Evolutionary conservation across 2,888 invertebrate species (phyloP).

Genomic region (Rhopalosiphum nymphaeae): DNA sequence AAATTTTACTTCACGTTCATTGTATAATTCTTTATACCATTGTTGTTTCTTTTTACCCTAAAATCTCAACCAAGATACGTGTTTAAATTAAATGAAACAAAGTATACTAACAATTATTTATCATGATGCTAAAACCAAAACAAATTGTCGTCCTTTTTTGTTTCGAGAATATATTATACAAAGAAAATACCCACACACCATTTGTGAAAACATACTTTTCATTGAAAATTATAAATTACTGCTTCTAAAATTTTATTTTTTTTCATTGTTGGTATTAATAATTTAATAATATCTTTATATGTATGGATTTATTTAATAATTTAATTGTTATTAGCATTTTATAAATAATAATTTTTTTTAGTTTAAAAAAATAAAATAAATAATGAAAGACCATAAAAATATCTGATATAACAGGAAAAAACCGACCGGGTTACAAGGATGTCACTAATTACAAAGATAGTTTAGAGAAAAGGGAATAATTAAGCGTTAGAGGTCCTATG

Average conservation of each 20-base stretch:
- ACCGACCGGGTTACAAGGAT: neutral
- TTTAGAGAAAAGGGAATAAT: conserved; percentile 46
- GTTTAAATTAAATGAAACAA: conserved; percentile 53
- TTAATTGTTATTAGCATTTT: neutral
- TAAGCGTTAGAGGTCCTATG: conserved; percentile 49
- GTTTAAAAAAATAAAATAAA: neutral
- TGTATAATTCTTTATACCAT: conserved; percentile 39
- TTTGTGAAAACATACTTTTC: conserved; percentile 13
- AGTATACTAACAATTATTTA: conserved; percentile 53
- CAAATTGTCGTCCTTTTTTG: conserved; percentile 42
- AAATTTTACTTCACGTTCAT: conserved; percentile 4
- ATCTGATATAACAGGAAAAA: conserved; percentile 24
- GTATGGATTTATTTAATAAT: too few species aligned
- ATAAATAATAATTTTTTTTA: neutral
- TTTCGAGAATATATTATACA: conserved; percentile 2
- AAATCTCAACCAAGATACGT: conserved; percentile 35
- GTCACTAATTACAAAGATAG: conserved; percentile 55
- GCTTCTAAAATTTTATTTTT: neutral
- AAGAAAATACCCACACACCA: neutral
- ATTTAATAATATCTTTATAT: neutral
- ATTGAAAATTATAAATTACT: neutral
- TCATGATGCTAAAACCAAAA: conserved; percentile 10
- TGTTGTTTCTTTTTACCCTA: conserved; percentile 13
- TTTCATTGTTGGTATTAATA: neutral
- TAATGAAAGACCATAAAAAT: conserved; percentile 27